phyloP scores from a whole-genome alignment of 2,797 vertebrate genomes.

The Mastacembelus armatus region DNA sequence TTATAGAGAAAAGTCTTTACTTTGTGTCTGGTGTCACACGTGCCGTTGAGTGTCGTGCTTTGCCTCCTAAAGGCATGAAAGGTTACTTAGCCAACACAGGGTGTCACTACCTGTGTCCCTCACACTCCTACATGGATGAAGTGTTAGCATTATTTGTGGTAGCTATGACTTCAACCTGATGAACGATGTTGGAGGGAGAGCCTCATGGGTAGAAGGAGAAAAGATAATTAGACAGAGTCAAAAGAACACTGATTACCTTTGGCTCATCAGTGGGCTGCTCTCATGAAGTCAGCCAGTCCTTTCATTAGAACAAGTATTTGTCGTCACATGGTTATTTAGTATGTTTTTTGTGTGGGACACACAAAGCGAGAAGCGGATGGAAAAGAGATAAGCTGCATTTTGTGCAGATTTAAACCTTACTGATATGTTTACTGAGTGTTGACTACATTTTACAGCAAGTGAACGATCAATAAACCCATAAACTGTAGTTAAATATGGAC shows the following conservation, averaged over 20 bases:
- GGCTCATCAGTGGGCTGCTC: constrained; percentile 60
- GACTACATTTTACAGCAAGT: background rate
- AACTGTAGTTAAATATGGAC: constrained; percentile 15
- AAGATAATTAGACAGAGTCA: constrained; percentile 66
- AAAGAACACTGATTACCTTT: constrained; percentile 66
- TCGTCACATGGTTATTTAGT: constrained; percentile 49
- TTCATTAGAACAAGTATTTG: constrained; percentile 65
- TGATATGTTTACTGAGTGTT: background rate
- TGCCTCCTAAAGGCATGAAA: constrained; percentile 3
- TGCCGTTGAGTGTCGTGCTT: constrained; percentile 9
- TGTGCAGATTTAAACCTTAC: constrained; percentile 8
- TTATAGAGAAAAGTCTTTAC: constrained; percentile 53
- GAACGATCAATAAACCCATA: background rate
- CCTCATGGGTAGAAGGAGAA: constrained; percentile 37
- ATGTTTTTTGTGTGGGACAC: constrained; percentile 59
- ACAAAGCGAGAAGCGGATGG: constrained; percentile 28
- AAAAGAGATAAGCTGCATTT: constrained; percentile 4
- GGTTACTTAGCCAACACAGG: constrained; percentile 20
- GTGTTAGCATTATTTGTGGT: constrained; percentile 44
- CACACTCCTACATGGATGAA: constrained; percentile 33
- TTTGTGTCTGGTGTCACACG: constrained; percentile 25
- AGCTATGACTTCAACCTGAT: constrained; percentile 46
- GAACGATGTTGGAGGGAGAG: constrained; percentile 34
- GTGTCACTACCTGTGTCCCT: constrained; percentile 52
- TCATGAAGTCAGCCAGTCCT: constrained; percentile 62